A percentile compares a stretch with the other conserved stretches of the same genome.
phyloP scores from a whole-genome alignment of 2,888 invertebrate genomes.

The Uropetala carovei region DNA sequence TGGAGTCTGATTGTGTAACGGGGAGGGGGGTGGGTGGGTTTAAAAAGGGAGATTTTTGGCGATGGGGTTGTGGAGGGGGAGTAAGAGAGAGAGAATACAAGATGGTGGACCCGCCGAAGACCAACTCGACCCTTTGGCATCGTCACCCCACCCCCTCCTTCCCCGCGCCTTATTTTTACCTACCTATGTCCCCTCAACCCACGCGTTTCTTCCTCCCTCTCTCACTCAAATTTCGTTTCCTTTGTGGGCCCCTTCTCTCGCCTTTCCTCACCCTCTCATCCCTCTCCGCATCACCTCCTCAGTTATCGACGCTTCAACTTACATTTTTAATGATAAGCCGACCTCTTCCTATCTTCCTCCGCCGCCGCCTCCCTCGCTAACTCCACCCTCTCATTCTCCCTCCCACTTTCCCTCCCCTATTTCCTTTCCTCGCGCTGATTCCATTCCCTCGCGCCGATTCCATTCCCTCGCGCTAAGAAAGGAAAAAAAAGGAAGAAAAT shows the following conservation, averaged over 20 bases:
- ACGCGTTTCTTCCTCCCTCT: background rate
- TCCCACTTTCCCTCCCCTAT: background rate
- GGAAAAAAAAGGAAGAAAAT: too few relatives aligned
- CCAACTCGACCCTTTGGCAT: constrained; percentile 25
- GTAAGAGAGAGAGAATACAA: background rate
- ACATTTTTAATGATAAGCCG: constrained; percentile 63
- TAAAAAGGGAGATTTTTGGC: constrained; percentile 2
- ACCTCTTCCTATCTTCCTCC: background rate
- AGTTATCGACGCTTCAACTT: constrained; percentile 64
- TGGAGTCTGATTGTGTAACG: constrained; percentile 24
- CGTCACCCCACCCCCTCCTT: background rate
- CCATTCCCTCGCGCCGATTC: background rate
- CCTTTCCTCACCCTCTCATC: background rate
- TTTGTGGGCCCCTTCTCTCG: background rate
- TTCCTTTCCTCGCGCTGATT: background rate
- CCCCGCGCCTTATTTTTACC: background rate
- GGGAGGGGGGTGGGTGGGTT: background rate
- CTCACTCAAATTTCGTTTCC: background rate
- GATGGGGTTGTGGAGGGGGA: background rate
- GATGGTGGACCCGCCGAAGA: background rate
- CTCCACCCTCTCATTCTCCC: too few relatives aligned
- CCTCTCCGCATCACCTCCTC: constrained; percentile 49
- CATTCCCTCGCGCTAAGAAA: background rate
- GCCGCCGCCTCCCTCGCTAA: background rate
- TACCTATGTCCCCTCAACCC: background rate